These are phyloP conservation scores for Andrena bucephala DNA, from an alignment of 2,888 invertebrate species.

Conservation along the genomic window DNA sequence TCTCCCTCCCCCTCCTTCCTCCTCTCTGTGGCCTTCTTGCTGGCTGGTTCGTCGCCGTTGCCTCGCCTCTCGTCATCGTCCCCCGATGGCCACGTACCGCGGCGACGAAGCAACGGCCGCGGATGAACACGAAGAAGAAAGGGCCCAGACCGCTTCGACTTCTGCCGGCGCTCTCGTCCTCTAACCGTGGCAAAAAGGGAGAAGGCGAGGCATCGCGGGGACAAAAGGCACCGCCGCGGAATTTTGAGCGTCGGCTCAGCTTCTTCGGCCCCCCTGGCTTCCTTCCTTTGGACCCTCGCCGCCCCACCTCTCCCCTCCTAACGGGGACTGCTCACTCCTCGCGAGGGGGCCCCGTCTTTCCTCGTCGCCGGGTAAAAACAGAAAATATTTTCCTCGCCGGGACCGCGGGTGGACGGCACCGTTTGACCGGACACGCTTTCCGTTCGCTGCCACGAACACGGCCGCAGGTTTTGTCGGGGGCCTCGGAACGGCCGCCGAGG, in stretches of 20 bases:
- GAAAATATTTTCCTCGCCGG: conserved; percentile 76
- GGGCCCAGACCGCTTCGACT: conserved; percentile 57
- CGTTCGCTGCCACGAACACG: background rate
- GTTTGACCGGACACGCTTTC: conserved; percentile 43
- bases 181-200: conserved; percentile 75
- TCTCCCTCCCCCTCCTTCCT: background rate
- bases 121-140: conserved; percentile 69
- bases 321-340: conserved; percentile 58
- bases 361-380: conserved; percentile 75
- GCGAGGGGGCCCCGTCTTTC: conserved; percentile 33
- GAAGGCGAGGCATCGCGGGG: conserved; percentile 76
- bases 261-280: conserved; percentile 28
- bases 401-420: conserved; percentile 49
- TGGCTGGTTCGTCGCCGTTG: background rate
- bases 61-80: conserved; percentile 41
- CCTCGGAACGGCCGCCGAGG: background rate
- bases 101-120: conserved; percentile 35
- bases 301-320: conserved; percentile 51
- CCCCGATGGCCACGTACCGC: conserved; percentile 35
- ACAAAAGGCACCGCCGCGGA: conserved; percentile 84
- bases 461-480: background rate
- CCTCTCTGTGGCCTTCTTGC: background rate
- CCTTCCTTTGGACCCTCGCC: conserved; percentile 8
- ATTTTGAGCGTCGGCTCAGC: conserved; percentile 83
- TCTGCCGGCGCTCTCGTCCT: conserved; percentile 47